Conservation (phyloP, 2,888 invertebrate species). For the Agonum fuliginosum region DNA sequence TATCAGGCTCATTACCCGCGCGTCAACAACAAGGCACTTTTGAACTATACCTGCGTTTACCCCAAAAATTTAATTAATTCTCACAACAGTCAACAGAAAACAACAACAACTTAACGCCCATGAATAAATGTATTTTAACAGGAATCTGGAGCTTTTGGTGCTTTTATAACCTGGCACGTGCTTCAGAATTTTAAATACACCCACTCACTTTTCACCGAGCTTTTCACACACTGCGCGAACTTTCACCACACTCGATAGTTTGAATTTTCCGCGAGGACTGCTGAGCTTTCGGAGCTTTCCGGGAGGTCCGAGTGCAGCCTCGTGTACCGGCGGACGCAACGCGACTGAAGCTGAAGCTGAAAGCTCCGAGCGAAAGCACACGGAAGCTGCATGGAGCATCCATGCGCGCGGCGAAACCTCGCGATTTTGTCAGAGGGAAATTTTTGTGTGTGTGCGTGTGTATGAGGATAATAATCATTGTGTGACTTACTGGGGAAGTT, state of each 20-base stretch:
- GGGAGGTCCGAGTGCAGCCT: slow-evolving; percentile 20
- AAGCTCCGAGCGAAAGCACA: slow-evolving; percentile 36
- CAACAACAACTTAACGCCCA: background rate
- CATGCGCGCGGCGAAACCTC: background rate
- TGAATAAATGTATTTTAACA: slow-evolving; percentile 18
- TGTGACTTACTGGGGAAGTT: too few relatives aligned
- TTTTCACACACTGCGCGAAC: too few relatives aligned
- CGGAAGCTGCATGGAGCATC: slow-evolving; percentile 29
- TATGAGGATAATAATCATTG: too few relatives aligned
- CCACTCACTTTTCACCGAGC: background rate
- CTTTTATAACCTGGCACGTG: background rate
- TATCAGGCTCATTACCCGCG: background rate
- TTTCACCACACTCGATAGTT: too few relatives aligned
- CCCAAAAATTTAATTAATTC: slow-evolving; percentile 25
- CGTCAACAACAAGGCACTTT: background rate
- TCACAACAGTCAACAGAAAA: background rate
- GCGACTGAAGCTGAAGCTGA: slow-evolving; percentile 41
- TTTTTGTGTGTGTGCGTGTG: slow-evolving; percentile 7
- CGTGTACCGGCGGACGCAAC: slow-evolving; percentile 51
- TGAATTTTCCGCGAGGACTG: background rate
- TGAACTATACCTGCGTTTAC: background rate
- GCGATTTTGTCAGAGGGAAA: background rate
- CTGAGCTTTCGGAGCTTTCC: slow-evolving; percentile 23
- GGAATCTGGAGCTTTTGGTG: slow-evolving; percentile 9
- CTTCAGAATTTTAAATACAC: background rate